Conservation (phyloP, 1,140 invertebrate genomes). For the Macrotrachela quadricornifera region DNA sequence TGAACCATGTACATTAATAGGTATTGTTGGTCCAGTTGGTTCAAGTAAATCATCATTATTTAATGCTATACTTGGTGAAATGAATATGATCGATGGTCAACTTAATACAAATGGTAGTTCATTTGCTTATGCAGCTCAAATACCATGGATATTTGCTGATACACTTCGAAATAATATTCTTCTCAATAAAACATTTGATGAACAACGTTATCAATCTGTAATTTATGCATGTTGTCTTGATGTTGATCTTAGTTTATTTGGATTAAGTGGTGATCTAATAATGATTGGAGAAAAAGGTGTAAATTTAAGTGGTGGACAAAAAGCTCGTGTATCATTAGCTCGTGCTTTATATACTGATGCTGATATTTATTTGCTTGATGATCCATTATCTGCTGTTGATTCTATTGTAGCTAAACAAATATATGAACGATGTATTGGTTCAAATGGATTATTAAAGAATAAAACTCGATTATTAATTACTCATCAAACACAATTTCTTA, state of each 20-base stretch:
- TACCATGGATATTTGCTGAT: conserved; percentile 61
- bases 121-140: conserved; percentile 68
- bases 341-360: conserved; percentile 54
- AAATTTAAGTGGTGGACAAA: conserved; percentile 66
- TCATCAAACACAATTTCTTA: conserved; percentile 60
- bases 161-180: conserved; percentile 58
- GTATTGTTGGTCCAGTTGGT: conserved; percentile 55
- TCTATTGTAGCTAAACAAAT: conserved; percentile 54
- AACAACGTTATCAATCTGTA: conserved; percentile 16
- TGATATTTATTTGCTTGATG: conserved; percentile 56
- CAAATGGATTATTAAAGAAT: conserved; percentile 41
- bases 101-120: conserved; percentile 51
- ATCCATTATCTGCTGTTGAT: conserved; percentile 59
- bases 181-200: conserved; percentile 38
- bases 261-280: conserved; percentile 58
- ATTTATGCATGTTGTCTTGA: conserved; percentile 17
- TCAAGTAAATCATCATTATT: conserved; percentile 63
- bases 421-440: conserved; percentile 38
- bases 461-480: conserved; percentile 58
- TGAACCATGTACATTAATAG: too few relatives aligned
- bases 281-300: conserved; percentile 65
- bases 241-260: conserved; percentile 55
- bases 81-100: conserved; percentile 43
- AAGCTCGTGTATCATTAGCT: conserved; percentile 51
- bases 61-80: conserved; percentile 54